Evolutionary conservation across 2,113 vertebrate species (phyloP), one percentile per base, ranked within the genome.

Genomic region (Vidua macroura): DNA sequence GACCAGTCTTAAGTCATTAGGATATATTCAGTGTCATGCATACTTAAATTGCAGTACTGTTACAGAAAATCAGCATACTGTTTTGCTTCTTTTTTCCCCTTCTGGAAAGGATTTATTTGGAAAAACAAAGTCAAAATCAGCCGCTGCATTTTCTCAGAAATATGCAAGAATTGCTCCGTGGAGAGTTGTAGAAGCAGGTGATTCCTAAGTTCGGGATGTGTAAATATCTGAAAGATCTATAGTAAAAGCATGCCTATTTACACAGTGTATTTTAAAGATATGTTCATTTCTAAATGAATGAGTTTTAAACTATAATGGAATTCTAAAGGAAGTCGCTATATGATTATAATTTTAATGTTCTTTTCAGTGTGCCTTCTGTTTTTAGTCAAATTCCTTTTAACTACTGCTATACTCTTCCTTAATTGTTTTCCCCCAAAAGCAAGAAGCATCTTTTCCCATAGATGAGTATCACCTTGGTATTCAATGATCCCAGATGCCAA

Each of bases 391-490:
- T 8, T 30, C 56, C n/a, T 92, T 96, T 96, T 96, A 88, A 84
- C 72, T 96, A 86, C 93, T 95, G 90, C 74, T 97, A 70, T 80
- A 86, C 66, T 86, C 64, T 86, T 95, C 88, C 67, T 89, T 94
- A 83, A 69, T 82, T 90, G 91, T 94, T 93, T 94, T 70, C 86
- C 69, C 43, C 91, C 66, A 78, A 91, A 96, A 97, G 90, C 90
- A 97, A 82, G 88, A 94, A 97, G 96, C 95, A 98, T 86, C 82
- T 98, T 98, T 96, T 92, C 93, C 92, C 92, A 83, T 95, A 98
- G 97, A 96, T 94, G 95, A 95, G 74, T 49, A 96, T 96, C 94
- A 93, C 93, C 73, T 89, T 93, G 92, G 83, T 91, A 89, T 96
- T 97, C 95, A 96, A 70, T 96, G 55, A 93, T 88, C 93, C 95